phyloP scores from a whole-genome alignment of 2,797 vertebrate genomes.

The Danio jaintianensis region DNA sequence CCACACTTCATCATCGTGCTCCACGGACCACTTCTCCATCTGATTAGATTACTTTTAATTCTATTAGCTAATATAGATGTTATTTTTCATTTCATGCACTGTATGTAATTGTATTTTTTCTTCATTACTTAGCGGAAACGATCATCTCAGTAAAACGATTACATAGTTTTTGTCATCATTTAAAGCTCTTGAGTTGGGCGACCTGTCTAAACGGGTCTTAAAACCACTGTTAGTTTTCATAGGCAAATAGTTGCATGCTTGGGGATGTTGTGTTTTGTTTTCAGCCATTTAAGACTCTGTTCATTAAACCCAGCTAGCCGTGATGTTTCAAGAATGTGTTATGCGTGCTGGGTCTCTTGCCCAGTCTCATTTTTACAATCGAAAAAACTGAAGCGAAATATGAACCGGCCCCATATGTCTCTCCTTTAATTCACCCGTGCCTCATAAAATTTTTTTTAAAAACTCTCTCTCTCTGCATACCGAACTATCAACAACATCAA shows the following conservation, averaged over 20 bases:
- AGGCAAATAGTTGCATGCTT: constrained; percentile 38
- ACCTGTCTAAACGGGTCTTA: constrained; percentile 15
- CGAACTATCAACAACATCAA: constrained; percentile 67
- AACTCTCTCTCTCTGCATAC: constrained; percentile 63
- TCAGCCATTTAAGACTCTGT: constrained; percentile 63
- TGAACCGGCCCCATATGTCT: constrained; percentile 69
- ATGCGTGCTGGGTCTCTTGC: constrained; percentile 65
- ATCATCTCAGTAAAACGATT: constrained; percentile 36
- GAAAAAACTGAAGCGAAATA: constrained; percentile 61
- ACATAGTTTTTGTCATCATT: constrained; percentile 41
- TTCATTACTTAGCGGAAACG: constrained; percentile 44
- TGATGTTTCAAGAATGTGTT: constrained; percentile 73
- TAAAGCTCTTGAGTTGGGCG: constrained; percentile 14
- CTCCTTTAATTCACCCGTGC: constrained; percentile 69
- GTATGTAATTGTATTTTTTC: constrained; percentile 42
- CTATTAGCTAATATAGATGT: constrained; percentile 47
- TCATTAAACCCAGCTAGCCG: constrained; percentile 65
- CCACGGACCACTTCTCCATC: constrained; percentile 38
- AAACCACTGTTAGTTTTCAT: constrained; percentile 40
- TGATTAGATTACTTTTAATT: constrained; percentile 52
- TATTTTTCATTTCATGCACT: constrained; percentile 53
- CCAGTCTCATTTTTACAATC: constrained; percentile 63
- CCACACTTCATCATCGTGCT: constrained; percentile 42
- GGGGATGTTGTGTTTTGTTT: constrained; percentile 46
- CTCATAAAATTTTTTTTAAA: constrained; percentile 74